Conservation (phyloP, 2,113 vertebrate genomes). For the Raja brachyura region DNA sequence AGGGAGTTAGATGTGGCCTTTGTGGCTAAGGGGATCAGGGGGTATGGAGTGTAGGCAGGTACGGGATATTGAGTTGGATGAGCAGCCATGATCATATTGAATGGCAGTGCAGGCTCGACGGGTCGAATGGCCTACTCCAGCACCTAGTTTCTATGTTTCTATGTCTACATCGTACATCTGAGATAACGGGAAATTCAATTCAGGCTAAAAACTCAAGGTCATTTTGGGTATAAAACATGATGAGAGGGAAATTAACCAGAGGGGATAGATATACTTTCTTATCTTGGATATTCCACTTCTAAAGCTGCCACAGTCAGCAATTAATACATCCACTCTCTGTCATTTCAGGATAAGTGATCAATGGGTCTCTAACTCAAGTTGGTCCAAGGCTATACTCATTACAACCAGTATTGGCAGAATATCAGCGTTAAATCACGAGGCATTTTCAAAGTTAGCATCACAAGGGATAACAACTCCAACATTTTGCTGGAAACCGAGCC, state of each 20-base stretch:
- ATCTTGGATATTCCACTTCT: not conserved
- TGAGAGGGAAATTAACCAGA: not conserved
- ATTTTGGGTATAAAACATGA: not conserved
- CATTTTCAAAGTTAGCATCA: not conserved
- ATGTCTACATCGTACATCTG: not conserved
- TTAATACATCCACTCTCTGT: not conserved
- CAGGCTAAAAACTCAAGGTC: not conserved
- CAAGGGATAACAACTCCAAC: not conserved
- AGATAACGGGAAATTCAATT: not conserved
- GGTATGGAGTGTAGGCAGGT: no score
- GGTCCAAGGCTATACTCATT: not conserved
- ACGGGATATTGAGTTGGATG: no score
- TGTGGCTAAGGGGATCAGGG: no score
- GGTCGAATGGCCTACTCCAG: no score
- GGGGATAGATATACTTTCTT: not conserved
- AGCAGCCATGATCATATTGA: no score
- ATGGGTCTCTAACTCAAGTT: not conserved
- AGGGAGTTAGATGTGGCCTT: no score
- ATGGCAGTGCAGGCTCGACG: no score
- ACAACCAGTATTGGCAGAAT: not conserved
- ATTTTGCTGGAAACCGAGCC: not conserved
- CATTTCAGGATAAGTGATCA: slow-evolving; percentile 7
- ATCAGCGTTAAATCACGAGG: not conserved
- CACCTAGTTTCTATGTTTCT: no score
- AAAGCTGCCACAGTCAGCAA: not conserved